phyloP scores from a whole-genome alignment of 2,888 invertebrate species.

The Auanema sp. region DNA sequence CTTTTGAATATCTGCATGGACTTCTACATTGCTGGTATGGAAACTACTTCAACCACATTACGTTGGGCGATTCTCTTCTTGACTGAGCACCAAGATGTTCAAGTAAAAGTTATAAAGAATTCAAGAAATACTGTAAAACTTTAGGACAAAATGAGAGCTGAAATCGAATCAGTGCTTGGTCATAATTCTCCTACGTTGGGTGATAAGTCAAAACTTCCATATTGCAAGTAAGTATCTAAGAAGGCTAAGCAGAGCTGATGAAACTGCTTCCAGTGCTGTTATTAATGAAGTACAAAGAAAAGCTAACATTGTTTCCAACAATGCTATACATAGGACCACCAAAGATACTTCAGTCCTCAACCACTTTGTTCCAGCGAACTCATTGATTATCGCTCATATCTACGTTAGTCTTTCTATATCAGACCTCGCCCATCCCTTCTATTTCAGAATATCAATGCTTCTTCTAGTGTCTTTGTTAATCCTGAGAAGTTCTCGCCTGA shows the following conservation, averaged over 20 bases:
- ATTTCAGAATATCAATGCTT: slow-evolving; percentile 24
- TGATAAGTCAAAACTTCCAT: slow-evolving; percentile 33
- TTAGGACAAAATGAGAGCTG: slow-evolving; percentile 33
- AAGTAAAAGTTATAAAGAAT: too few relatives aligned
- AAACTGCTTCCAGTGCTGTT: slow-evolving; percentile 18
- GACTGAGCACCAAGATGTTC: slow-evolving; percentile 37
- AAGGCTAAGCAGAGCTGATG: too few relatives aligned
- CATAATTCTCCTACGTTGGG: slow-evolving; percentile 22
- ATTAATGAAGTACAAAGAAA: slow-evolving; percentile 32
- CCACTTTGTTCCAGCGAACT: slow-evolving; percentile 20
- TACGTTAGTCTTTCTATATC: not conserved
- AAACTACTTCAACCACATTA: slow-evolving; percentile 43
- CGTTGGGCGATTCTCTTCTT: slow-evolving; percentile 39
- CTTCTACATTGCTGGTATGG: slow-evolving; percentile 52
- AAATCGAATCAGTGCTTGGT: slow-evolving; percentile 31
- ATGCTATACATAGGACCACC: slow-evolving; percentile 18
- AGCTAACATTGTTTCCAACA: slow-evolving; percentile 33
- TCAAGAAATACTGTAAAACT: too few relatives aligned
- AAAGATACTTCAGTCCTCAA: slow-evolving; percentile 16
- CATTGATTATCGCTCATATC: slow-evolving; percentile 22
- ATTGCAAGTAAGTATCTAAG: slow-evolving; percentile 18
- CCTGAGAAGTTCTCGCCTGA: slow-evolving; percentile 39
- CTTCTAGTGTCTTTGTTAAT: slow-evolving; percentile 30
- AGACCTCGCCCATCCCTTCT: too few relatives aligned
- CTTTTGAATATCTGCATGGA: slow-evolving; percentile 22